These are phyloP conservation scores for Geophilus truncorum DNA, from an alignment of 2,888 invertebrate genomes.

Conservation along the genomic window DNA sequence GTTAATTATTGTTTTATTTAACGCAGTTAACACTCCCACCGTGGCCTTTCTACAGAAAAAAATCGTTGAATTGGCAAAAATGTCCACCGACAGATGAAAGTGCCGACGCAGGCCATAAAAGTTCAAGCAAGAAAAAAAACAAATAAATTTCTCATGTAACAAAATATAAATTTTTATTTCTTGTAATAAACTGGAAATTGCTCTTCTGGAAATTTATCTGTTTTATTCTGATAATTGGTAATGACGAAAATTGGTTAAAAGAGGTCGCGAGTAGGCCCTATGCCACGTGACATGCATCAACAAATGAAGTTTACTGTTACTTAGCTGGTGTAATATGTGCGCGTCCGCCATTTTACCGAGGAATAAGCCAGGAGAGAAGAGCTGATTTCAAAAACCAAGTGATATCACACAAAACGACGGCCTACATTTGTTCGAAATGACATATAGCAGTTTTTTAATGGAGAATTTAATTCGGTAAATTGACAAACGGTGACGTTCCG, in stretches of 20 bases:
- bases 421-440: background rate
- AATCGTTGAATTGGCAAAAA: slow-evolving; percentile 86
- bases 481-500: too few species aligned
- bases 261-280: background rate
- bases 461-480: background rate
- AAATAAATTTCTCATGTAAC: slow-evolving; percentile 43
- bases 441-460: background rate
- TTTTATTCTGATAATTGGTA: background rate
- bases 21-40: slow-evolving; percentile 82
- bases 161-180: background rate
- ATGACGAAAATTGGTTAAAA: background rate
- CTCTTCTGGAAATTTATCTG: background rate
- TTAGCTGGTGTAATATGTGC: background rate
- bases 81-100: slow-evolving; percentile 53
- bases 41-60: slow-evolving; percentile 91
- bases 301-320: background rate
- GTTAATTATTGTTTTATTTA: slow-evolving; percentile 27
- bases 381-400: background rate
- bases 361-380: background rate
- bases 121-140: slow-evolving; percentile 54
- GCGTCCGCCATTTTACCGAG: background rate
- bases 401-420: background rate
- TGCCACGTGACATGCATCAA: background rate
- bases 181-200: background rate
- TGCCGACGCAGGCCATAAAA: slow-evolving; percentile 41